phyloP scores from a whole-genome alignment of 2,113 vertebrate species.

The Apus apus region DNA sequence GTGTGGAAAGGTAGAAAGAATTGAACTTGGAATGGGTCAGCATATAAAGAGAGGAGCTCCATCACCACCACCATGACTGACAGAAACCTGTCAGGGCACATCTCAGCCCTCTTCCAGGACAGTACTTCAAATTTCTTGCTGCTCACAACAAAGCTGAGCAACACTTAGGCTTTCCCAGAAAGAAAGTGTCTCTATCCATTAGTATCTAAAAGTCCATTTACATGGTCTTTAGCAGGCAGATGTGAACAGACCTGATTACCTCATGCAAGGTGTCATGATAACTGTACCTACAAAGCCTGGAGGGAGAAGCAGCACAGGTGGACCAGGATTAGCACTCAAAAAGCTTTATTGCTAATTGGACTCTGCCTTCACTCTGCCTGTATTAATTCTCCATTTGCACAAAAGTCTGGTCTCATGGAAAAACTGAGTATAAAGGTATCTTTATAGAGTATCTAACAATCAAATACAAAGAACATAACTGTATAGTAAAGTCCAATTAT shows the following conservation, averaged over 20 bases:
- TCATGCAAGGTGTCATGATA: neutral
- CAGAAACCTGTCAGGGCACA: neutral
- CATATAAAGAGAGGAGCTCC: no score
- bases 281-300: neutral
- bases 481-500: neutral
- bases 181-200: neutral
- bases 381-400: neutral
- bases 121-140: neutral
- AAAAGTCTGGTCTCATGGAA: neutral
- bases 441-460: neutral
- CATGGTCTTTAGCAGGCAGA: neutral
- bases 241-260: neutral
- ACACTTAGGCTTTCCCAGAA: accelerated
- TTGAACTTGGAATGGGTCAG: neutral
- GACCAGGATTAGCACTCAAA: neutral
- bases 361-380: neutral
- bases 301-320: neutral
- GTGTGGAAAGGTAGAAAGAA: neutral
- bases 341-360: neutral
- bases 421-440: neutral
- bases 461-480: neutral
- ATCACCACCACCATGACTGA: neutral
- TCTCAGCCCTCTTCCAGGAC: accelerated
- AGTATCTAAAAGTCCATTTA: neutral
- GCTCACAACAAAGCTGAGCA: neutral